Evolutionary conservation across 2,113 vertebrate genomes (phyloP), one percentile per base, ranked within the genome.

Genomic region (Neopipo cinnamomea): DNA sequence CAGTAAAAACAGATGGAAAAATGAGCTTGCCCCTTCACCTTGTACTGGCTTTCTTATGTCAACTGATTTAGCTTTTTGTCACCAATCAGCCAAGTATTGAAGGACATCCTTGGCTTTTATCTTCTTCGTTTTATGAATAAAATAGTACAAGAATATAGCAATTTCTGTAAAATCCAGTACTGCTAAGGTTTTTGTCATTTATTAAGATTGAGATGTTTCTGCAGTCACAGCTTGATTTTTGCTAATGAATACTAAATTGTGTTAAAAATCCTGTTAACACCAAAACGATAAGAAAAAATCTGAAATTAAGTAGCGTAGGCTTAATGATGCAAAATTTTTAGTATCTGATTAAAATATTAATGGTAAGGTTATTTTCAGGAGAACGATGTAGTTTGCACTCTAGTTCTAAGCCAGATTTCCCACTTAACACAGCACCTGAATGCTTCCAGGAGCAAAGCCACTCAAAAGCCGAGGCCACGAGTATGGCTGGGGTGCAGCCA

Each of bases 1-100:
- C 67, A 90, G 31, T 91, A 89, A 95, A 92, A 96, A 95, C 93
- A 94, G 74, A 96, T 94, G 87, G 89, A 97, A 94, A 93, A 91
- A 96, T 88, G 71, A 96, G 81, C 93, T 93, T 85, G 68, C 83
- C 58, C 66, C 83, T 95, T 87, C 75, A 91, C 93, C 91, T 71
- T 73, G 4, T 49, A 7, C 53, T 72, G 74, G 52, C 44, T 71
- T 85, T 68, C 42, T 80, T 82, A n/a, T 95, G 66, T 88, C 93
- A 70, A 88, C 37, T 39, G 53, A 73, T 92, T 87, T 78, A 94
- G 76, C 58, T 91, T 63, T 67, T 67, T 68, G 89, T 79, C 2
- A 1, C 46, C 52, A 49, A 41, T 78, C 61, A 65, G 25, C 31
- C 58, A n/a, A 91, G 39, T 33, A 75, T 35, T 79, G 50, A 53